phyloP scores from a whole-genome alignment of 2,113 vertebrate genomes.

The Cyprinodon tularosa region DNA sequence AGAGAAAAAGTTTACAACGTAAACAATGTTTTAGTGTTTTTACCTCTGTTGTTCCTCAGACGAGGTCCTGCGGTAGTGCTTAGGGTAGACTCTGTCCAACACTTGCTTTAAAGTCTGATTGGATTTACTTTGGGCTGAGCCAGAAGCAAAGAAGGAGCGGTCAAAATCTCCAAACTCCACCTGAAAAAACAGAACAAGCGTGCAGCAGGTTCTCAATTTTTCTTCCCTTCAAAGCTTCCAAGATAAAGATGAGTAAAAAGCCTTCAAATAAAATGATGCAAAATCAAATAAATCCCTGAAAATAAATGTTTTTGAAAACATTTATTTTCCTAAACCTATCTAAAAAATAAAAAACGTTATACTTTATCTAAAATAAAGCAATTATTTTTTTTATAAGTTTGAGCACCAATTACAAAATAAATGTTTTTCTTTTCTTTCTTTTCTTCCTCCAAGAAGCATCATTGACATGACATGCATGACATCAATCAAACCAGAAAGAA shows the following conservation, averaged over 20 bases:
- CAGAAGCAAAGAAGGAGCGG: slow-evolving; percentile 86
- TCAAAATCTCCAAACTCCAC: slow-evolving; percentile 96
- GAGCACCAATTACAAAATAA: not conserved
- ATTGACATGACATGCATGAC: too few relatives aligned
- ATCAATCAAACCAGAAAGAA: too few relatives aligned
- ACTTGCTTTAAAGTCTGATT: slow-evolving; percentile 92
- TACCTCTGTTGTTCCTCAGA: slow-evolving; percentile 94
- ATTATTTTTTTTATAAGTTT: not conserved
- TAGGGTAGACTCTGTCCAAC: slow-evolving; percentile 94
- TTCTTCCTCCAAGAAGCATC: not conserved
- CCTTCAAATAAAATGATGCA: not conserved
- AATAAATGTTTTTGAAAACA: not conserved
- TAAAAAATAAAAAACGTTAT: not conserved
- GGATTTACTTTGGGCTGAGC: slow-evolving; percentile 85
- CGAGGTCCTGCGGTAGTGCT: slow-evolving; percentile 86
- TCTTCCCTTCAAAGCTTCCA: not conserved
- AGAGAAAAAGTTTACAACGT: not conserved
- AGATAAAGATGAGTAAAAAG: not conserved
- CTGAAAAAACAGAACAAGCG: slow-evolving; percentile 62
- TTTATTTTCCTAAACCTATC: not conserved
- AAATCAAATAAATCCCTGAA: not conserved
- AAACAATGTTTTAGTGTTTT: not conserved
- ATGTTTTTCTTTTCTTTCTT: not conserved
- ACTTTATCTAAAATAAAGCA: not conserved
- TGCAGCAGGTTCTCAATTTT: not conserved